These are phyloP conservation scores for Melospiza melodia DNA, from an alignment of 2,113 vertebrate genomes.

Conservation along the genomic window DNA sequence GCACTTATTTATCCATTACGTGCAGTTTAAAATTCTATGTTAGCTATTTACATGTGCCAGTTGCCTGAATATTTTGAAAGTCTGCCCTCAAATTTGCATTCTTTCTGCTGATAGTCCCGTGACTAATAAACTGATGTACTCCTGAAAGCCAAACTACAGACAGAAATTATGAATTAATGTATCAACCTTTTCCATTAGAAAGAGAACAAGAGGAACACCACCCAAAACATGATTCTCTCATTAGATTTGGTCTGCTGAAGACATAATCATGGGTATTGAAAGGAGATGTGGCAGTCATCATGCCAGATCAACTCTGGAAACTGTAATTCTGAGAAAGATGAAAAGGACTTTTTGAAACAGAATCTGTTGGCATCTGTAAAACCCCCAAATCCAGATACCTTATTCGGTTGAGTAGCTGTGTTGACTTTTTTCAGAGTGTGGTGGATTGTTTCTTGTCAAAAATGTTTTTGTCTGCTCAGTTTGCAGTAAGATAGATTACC, in stretches of 20 bases:
- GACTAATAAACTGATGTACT: not conserved
- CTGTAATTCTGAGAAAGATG: not conserved
- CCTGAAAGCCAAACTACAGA: not conserved
- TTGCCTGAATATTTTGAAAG: conserved; percentile 1
- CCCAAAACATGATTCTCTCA: not conserved
- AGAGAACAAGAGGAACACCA: not conserved
- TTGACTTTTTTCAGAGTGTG: not conserved
- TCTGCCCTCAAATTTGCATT: not conserved
- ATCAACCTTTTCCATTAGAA: not conserved
- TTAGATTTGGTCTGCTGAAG: not conserved
- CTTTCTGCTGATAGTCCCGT: not conserved
- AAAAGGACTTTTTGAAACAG: not conserved
- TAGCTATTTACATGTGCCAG: not conserved
- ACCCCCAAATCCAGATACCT: not conserved
- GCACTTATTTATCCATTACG: not conserved
- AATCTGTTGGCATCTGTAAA: not conserved
- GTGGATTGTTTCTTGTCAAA: not conserved
- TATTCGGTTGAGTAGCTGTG: not conserved
- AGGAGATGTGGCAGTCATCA: not conserved
- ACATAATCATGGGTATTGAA: not conserved
- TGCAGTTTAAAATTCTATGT: not conserved
- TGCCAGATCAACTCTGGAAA: not conserved
- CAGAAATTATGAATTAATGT: not conserved
- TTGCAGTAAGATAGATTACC: conserved; percentile 60
- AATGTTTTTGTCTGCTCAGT: conserved; percentile 39